Percentiles rank a stretch among this genome's conserved stretches.
These are phyloP conservation scores for Clanis bilineata DNA, from an alignment of 2,888 invertebrate genomes.

Conservation along the genomic window DNA sequence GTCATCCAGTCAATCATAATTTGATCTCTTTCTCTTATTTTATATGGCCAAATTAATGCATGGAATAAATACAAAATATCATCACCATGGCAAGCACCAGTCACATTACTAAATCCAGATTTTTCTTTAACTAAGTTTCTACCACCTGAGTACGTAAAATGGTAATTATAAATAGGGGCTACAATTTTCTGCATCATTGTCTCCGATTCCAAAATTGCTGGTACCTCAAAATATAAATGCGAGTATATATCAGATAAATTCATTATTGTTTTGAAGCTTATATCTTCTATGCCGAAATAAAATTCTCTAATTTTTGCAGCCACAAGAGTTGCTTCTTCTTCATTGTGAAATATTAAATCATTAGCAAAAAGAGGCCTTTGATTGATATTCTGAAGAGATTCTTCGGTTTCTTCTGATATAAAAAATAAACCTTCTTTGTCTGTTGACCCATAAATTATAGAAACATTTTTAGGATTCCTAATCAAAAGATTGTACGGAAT, in stretches of 20 bases:
- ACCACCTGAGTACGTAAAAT: slow-evolving; percentile 62
- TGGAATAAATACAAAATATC: slow-evolving; percentile 67
- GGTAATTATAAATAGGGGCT: slow-evolving; percentile 58
- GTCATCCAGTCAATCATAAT: slow-evolving; percentile 58
- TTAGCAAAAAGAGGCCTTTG: slow-evolving; percentile 61
- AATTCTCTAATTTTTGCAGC: slow-evolving; percentile 56
- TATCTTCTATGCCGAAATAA: slow-evolving; percentile 71
- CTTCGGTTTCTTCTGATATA: slow-evolving; percentile 35
- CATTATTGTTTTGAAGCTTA: slow-evolving; percentile 55
- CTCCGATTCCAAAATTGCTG: slow-evolving; percentile 59
- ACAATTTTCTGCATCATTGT: slow-evolving; percentile 34
- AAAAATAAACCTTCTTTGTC: slow-evolving; percentile 63
- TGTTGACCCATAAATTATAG: slow-evolving; percentile 58
- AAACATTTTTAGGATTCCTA: slow-evolving; percentile 48
- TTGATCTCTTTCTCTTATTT: slow-evolving; percentile 46
- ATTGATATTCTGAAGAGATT: slow-evolving; percentile 46
- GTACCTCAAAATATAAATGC: slow-evolving; percentile 65
- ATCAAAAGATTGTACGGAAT: slow-evolving; percentile 59
- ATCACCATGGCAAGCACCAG: slow-evolving; percentile 65
- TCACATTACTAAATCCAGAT: slow-evolving; percentile 42
- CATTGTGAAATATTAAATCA: slow-evolving; percentile 58
- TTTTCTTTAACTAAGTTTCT: slow-evolving; percentile 58
- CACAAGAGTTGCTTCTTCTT: slow-evolving; percentile 45
- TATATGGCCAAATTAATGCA: slow-evolving; percentile 50
- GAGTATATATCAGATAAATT: slow-evolving; percentile 61